phyloP scores from a whole-genome alignment of 2,797 vertebrate genomes.

The Muscicapa comitata region DNA sequence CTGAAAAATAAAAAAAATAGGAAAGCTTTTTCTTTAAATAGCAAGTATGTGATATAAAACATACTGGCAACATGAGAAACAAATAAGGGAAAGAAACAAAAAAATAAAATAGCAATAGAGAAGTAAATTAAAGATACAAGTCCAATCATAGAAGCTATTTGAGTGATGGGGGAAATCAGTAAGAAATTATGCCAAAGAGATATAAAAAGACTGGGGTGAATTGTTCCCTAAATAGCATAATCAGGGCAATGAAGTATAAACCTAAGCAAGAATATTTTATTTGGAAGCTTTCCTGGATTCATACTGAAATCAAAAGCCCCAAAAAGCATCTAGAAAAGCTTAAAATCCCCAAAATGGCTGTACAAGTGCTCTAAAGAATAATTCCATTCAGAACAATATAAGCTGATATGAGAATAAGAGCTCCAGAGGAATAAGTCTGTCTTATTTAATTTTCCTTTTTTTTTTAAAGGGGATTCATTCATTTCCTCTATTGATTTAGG shows the following conservation, averaged over 20 bases:
- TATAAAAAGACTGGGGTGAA: neutral
- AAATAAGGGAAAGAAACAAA: neutral
- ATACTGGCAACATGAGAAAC: neutral
- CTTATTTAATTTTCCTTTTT: neutral
- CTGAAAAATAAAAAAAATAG: neutral
- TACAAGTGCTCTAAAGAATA: neutral
- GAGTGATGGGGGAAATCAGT: neutral
- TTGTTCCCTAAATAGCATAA: neutral
- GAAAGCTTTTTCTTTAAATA: neutral
- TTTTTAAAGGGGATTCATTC: neutral
- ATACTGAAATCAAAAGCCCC: neutral
- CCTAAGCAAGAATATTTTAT: neutral
- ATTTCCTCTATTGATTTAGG: neutral
- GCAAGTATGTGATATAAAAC: neutral
- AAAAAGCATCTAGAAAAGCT: neutral
- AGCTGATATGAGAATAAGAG: neutral
- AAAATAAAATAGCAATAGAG: neutral
- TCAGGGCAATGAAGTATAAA: conserved; percentile 7
- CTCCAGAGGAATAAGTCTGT: neutral
- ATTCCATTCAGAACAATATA: neutral
- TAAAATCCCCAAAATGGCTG: neutral
- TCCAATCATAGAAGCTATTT: neutral
- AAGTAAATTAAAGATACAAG: neutral
- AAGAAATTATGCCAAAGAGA: neutral
- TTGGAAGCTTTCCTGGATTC: neutral